Base-by-base conservation (phyloP, 2,797 vertebrate species). In the Melanotaenia trifasciata region DNA sequence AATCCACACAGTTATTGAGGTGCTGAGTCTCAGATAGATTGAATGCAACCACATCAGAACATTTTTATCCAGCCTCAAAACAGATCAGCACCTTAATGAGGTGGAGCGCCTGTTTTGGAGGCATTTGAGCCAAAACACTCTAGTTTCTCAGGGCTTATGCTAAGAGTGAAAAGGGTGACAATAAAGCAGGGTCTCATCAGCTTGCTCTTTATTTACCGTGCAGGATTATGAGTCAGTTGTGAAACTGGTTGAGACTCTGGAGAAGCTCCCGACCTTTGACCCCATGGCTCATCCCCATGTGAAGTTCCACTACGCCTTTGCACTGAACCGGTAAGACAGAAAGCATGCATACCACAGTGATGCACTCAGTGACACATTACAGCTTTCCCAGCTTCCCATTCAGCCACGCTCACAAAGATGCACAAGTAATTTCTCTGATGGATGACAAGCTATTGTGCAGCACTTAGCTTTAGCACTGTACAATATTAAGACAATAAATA, bases 221-320 rank as follows among this genome's bases (percentile, higher is more conserved):
- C 87, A 99, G 98, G 98, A 99, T 93, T 99, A 98, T 0, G 96
- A 99, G 89, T 96, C 98, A 64, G 95, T 99, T 43, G 97, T 99
- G 93, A 97, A 96, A 87, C 90, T 99, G 89, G 97, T 99, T 76
- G 97, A 99, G 91, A 96, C 97, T 20, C 92, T 99, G 91, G 96
- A 98, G 92, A 98, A 97, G 84, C 95, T 99, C 18, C 98, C 98
- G 4, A 99, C 98, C 71, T 99, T 98, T 91, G 97, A 99, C 92
- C 94, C 96, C 64, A 94, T 97, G 87, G 94, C 95, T 22, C 96
- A 98, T 88, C 96, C 96, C 45, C 97, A 99, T 32, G 96, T 99
- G 89, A 97, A 98, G 91, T 95, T 99, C 90, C 97, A 99, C 91
- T 98, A 99, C 20, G 98, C 97, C 0, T 99, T 99, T 92, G 98